Percentiles rank a stretch among this genome's conserved stretches.
Conservation (phyloP, 2,113 vertebrate genomes). For the Micronisus gabar region DNA sequence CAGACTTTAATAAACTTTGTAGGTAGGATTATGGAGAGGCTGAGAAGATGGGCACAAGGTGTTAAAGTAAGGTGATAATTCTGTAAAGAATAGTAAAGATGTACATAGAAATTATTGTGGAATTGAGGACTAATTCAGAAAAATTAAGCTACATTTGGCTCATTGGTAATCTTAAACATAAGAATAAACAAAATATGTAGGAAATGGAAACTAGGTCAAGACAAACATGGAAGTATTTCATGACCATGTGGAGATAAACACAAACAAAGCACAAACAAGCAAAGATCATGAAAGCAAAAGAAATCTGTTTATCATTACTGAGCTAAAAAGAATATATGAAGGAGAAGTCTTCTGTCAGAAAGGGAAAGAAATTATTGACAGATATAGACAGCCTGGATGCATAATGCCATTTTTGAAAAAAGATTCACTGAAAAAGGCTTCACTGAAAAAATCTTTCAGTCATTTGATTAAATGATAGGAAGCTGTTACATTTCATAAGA, state of each 20-base stretch:
- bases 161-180: neutral
- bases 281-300: neutral
- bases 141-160: rapidly evolving
- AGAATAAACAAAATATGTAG: neutral
- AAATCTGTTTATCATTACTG: neutral
- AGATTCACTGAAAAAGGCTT: neutral
- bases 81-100: neutral
- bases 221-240: neutral
- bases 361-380: neutral
- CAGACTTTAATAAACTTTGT: neutral
- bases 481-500: neutral
- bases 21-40: neutral
- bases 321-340: neutral
- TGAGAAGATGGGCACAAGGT: neutral
- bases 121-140: neutral
- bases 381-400: neutral
- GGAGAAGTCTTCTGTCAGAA: neutral
- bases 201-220: neutral
- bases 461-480: neutral
- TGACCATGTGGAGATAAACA: neutral
- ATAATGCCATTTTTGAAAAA: neutral
- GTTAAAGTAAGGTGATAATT: neutral
- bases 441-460: neutral
- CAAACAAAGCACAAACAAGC: neutral
- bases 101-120: neutral